Percentiles rank a stretch among this genome's conserved stretches.
Evolutionary conservation across 2,113 vertebrate species (phyloP).

Genomic region (Cyanoramphus novaezelandiae): DNA sequence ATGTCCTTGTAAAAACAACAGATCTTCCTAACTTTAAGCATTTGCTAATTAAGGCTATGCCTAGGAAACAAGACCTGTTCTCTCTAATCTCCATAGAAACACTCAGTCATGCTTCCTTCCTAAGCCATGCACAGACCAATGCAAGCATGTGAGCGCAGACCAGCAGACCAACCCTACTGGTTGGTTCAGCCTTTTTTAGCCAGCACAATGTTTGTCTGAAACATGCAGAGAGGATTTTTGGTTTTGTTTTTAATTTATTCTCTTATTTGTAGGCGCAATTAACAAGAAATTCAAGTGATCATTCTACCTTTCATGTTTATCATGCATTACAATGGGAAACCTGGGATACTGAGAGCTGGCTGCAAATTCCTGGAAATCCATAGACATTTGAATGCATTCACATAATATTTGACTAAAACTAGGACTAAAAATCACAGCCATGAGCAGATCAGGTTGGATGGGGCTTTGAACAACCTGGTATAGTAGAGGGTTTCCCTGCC

Average conservation of each 20-base stretch:
- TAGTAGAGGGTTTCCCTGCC: neutral
- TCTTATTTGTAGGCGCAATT: neutral
- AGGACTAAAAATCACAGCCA: neutral
- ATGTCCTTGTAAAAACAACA: slow-evolving; percentile 23
- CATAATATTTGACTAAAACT: neutral
- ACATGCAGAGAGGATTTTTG: neutral
- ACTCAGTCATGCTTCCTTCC: slow-evolving; percentile 56
- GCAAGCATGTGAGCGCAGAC: neutral
- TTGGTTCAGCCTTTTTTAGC: neutral
- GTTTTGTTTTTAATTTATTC: neutral
- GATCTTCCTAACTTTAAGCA: neutral
- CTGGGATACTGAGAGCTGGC: neutral
- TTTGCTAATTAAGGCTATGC: slow-evolving; percentile 42
- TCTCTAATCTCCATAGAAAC: slow-evolving; percentile 22
- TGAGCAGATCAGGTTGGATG: neutral
- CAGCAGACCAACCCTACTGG: neutral
- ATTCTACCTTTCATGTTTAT: slow-evolving; percentile 14
- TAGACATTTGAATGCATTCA: neutral
- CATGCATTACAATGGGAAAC: neutral
- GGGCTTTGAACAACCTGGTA: neutral
- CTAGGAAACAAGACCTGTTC: neutral
- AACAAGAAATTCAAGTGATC: neutral
- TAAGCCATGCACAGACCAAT: neutral
- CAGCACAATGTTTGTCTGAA: neutral
- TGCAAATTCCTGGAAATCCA: slow-evolving; percentile 5